phyloP scores from a whole-genome alignment of 2,797 vertebrate genomes.

The Tragelaphus eurycerus region DNA sequence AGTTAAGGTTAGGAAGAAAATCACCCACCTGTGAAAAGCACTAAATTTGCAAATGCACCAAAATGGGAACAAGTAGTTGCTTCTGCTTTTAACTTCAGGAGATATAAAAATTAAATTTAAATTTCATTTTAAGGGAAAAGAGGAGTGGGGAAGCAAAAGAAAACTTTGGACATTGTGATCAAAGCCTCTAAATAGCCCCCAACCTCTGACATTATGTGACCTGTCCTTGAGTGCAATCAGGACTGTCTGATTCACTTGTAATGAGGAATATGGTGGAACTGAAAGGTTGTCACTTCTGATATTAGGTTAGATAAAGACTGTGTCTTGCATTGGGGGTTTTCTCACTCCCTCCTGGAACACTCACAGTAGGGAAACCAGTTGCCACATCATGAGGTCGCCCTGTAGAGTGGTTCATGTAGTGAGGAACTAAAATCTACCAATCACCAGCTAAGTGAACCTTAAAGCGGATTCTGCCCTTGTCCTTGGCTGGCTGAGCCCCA shows the following conservation, averaged over 20 bases:
- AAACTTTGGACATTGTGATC: background rate
- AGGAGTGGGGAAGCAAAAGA: background rate
- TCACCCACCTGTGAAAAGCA: background rate
- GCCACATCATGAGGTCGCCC: background rate
- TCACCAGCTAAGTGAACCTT: background rate
- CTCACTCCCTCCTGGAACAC: background rate
- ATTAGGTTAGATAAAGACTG: background rate
- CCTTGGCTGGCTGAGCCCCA: no score
- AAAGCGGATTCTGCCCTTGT: background rate
- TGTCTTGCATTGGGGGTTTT: background rate
- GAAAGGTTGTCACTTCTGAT: background rate
- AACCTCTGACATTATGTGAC: background rate
- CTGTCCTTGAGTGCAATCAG: background rate
- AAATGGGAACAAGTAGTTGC: background rate
- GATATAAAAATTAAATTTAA: background rate
- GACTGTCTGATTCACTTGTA: background rate
- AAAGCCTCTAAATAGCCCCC: background rate
- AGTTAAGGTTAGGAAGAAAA: background rate
- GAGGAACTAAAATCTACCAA: background rate
- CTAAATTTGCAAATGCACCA: background rate
- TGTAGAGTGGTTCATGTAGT: background rate
- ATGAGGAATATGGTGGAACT: background rate
- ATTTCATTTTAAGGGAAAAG: background rate
- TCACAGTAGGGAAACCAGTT: background rate
- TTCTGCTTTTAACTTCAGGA: background rate